Percentiles rank a stretch among this genome's conserved stretches.
Evolutionary conservation across 2,113 vertebrate genomes (phyloP).

Genomic region (Columba livia): DNA sequence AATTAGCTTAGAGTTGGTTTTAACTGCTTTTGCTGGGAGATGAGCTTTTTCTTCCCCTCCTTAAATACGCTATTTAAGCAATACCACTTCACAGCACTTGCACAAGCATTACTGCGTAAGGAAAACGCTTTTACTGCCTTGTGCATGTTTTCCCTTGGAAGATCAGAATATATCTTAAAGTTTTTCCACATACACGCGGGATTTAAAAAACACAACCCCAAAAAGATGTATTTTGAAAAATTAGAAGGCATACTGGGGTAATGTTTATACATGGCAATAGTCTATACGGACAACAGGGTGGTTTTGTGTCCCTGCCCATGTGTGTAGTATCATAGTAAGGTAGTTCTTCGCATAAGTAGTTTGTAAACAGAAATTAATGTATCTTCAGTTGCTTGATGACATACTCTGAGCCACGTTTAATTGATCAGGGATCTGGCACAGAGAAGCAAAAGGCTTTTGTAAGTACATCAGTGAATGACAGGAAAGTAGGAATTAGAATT

Average conservation of each 20-base stretch:
- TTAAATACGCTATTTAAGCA: neutral
- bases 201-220: neutral
- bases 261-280: neutral
- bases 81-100: neutral
- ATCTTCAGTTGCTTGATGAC: neutral
- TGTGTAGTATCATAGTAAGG: neutral
- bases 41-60: neutral
- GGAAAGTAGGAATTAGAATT: constrained; percentile 30
- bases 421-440: neutral
- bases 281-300: neutral
- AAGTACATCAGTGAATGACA: neutral
- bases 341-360: neutral
- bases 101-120: neutral
- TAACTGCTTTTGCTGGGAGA: neutral
- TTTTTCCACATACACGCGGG: neutral
- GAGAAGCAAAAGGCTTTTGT: neutral
- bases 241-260: neutral
- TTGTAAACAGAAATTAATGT: constrained; percentile 23
- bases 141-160: neutral
- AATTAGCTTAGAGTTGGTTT: neutral
- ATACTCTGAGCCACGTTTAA: constrained; percentile 19
- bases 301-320: neutral
- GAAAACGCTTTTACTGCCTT: neutral
- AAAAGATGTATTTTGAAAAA: neutral
- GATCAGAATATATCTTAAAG: neutral